A percentile compares a stretch with the other conserved stretches of the same genome.
phyloP scores from a whole-genome alignment of 2,888 invertebrate genomes.

The Drosophila pseudotalamancana region DNA sequence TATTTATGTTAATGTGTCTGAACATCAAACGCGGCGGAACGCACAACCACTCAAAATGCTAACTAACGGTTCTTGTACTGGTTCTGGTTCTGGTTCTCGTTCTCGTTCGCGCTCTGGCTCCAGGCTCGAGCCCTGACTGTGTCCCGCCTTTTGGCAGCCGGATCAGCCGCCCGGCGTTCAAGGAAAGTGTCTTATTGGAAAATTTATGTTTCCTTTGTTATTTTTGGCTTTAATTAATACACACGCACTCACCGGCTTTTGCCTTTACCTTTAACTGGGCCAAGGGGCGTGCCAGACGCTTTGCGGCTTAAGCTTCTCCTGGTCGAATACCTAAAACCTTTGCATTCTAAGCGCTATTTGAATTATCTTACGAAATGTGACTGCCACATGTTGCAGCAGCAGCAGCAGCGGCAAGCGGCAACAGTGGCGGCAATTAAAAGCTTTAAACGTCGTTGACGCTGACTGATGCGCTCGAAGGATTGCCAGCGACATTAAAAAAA shows the following conservation, averaged over 20 bases:
- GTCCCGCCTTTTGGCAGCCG: neutral
- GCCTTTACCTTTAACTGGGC: constrained; percentile 10
- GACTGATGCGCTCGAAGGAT: constrained; percentile 61
- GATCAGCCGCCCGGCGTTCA: constrained; percentile 7
- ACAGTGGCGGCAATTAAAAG: constrained; percentile 66
- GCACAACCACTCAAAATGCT: constrained; percentile 44
- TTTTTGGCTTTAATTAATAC: constrained; percentile 50
- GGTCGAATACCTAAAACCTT: constrained; percentile 1
- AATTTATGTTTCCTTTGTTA: constrained; percentile 77
- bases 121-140: neutral
- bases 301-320: neutral
- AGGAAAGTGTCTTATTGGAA: constrained; percentile 69
- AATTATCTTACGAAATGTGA: constrained; percentile 1
- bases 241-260: constrained; percentile 20
- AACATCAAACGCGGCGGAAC: constrained; percentile 68
- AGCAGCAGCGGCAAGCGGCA: constrained; percentile 19
- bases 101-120: neutral
- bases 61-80: constrained; percentile 44
- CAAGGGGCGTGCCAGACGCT: constrained; percentile 7
- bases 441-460: constrained; percentile 54
- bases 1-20: constrained; percentile 73
- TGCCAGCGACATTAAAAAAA: constrained; percentile 46
- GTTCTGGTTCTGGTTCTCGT: constrained; percentile 1
- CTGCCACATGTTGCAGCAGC: constrained; percentile 28
- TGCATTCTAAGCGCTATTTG: constrained; percentile 52